Base-by-base conservation (phyloP, 1,140 invertebrate species). In the Helicoverpa armigera region DNA sequence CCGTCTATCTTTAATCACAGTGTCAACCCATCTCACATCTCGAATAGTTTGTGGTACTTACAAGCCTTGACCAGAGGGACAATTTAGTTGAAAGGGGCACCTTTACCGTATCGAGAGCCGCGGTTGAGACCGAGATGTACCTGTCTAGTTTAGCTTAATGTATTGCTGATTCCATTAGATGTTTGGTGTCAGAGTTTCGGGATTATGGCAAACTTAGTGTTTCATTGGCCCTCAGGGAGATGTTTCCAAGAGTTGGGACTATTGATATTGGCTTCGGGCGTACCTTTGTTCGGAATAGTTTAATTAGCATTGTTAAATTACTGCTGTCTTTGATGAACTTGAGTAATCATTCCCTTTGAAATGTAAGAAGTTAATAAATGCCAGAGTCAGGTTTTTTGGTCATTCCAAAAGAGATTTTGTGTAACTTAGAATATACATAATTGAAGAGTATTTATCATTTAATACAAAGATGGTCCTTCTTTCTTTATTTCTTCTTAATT, bases 1-100 rank as follows among this genome's bases (percentile, higher is more conserved):
- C n/a, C 35, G 72, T 35, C 16, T 56, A 60, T 74, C 72, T 74
- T 74, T 48, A 74, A 60, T 60, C 35, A 60, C 48, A 53, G 72
- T 60, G 54, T 58, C 72, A 60, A 74, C 31, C 54, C 56, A 43
- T 23, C 31, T 74, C 35, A 70, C 16, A 50, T 70, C 23, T 14
- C 5, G 23, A 11, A 13, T 13, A 23, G 23, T 3, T 50, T 18
- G 48, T 7, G 23, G 16, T 18, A 16, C 16, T 14, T 63, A 14
- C 3, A 10, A 35, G 7, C 63, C 48, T 67, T 48, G 63, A 16
- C 63, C n/a, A 31, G 35, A 54, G 56, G 56, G 16, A 50, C 43
- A 50, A 50, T 75, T 48, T 18, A 75, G 35, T 50, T 48, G 56
- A 75, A 75, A 61, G 56, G 73, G 72, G 48, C n/a, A 23, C 31